A percentile compares a stretch with the other conserved stretches of the same genome.
These are phyloP conservation scores for Anarrhichthys ocellatus DNA, from an alignment of 2,113 vertebrate genomes.

Conservation along the genomic window DNA sequence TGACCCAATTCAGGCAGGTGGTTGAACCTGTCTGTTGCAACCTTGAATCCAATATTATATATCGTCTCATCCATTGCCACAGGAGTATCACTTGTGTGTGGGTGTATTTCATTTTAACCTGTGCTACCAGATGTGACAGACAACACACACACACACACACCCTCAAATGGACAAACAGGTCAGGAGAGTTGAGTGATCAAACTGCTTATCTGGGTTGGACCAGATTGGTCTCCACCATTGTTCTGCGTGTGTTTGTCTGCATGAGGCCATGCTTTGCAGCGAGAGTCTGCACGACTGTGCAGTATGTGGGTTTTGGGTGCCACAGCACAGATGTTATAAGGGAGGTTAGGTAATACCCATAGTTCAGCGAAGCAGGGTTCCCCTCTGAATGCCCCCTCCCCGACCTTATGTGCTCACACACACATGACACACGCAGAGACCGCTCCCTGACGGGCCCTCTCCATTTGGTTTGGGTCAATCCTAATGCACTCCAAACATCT, in stretches of 20 bases:
- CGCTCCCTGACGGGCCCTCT: slow-evolving; percentile 23
- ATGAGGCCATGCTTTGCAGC: background rate
- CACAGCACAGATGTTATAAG: background rate
- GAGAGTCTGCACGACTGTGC: background rate
- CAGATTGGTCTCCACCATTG: background rate
- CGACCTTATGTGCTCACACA: background rate
- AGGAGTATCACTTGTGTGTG: background rate
- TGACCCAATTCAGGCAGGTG: slow-evolving; percentile 13
- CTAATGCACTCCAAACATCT: slow-evolving; percentile 58
- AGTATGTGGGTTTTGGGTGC: slow-evolving; percentile 15
- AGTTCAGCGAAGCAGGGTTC: slow-evolving; percentile 23
- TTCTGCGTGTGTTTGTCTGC: slow-evolving; percentile 22
- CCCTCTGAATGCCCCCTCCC: background rate
- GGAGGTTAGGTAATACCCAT: background rate
- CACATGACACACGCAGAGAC: slow-evolving; percentile 3
- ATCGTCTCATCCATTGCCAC: background rate
- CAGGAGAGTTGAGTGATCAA: background rate
- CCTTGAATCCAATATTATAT: slow-evolving; percentile 1
- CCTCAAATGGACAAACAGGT: background rate
- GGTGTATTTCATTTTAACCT: slow-evolving; percentile 19
- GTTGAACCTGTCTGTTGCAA: slow-evolving; percentile 23
- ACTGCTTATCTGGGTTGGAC: background rate
- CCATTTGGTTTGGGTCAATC: slow-evolving; percentile 15
- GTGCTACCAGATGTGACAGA: slow-evolving; percentile 17
- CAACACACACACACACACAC: background rate